A percentile compares a stretch with the other conserved stretches of the same genome.
These are phyloP conservation scores for Dromaius novaehollandiae DNA, from an alignment of 2,113 vertebrate species.

Conservation along the genomic window DNA sequence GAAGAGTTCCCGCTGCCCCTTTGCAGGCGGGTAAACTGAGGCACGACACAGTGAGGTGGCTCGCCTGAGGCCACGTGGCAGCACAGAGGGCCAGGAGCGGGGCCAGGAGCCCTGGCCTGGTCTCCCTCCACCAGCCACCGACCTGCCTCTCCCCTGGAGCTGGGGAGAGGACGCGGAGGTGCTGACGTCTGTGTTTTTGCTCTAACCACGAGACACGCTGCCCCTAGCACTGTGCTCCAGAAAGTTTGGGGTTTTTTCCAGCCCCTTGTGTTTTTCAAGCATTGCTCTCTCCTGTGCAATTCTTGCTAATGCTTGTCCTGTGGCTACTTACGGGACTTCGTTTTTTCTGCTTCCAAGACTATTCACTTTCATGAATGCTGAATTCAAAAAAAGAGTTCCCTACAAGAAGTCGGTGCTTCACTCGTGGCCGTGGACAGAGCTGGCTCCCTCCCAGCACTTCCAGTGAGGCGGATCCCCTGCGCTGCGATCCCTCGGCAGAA, in stretches of 20 bases:
- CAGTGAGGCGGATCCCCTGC: neutral
- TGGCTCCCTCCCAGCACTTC: rapidly evolving
- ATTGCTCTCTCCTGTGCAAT: rapidly evolving
- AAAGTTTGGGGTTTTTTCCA: neutral
- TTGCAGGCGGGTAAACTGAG: neutral
- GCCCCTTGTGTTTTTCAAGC: neutral
- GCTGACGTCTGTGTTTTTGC: neutral
- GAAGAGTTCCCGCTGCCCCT: neutral
- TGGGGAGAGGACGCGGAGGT: neutral
- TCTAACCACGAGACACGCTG: neutral
- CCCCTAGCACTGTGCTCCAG: neutral
- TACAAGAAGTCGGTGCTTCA: neutral
- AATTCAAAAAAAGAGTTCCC: neutral
- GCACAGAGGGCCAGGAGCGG: rapidly evolving
- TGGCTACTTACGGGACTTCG: neutral
- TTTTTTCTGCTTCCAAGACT: neutral
- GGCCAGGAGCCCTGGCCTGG: rapidly evolving
- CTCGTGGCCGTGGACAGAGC: rapidly evolving
- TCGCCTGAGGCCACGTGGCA: neutral
- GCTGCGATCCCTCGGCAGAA: rapidly evolving
- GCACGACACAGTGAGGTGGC: rapidly evolving
- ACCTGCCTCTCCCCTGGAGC: neutral
- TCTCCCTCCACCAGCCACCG: neutral
- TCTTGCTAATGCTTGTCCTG: neutral
- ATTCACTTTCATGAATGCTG: neutral